These are phyloP conservation scores for Cephus pygmeus DNA, from an alignment of 2,888 invertebrate genomes.

Conservation along the genomic window DNA sequence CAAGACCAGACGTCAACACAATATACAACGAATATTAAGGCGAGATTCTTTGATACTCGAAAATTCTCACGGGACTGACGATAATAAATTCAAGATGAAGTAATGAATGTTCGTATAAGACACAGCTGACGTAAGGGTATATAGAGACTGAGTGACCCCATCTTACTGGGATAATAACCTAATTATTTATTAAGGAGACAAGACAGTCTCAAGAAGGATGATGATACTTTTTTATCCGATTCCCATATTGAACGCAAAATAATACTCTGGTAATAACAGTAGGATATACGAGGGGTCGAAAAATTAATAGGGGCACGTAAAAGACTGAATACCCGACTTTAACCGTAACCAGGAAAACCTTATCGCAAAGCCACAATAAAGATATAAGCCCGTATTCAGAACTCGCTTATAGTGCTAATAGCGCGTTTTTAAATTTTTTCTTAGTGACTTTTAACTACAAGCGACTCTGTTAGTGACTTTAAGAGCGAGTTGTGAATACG, in stretches of 20 bases:
- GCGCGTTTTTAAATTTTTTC: too few species aligned
- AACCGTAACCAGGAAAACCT: background rate
- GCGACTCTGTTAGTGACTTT: too few species aligned
- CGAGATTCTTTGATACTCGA: background rate
- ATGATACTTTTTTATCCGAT: background rate
- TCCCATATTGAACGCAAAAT: background rate
- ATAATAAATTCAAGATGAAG: background rate
- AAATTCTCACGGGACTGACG: background rate
- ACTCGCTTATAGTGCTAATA: too few species aligned
- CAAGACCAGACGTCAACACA: background rate
- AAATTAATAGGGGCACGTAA: background rate
- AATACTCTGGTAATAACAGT: background rate
- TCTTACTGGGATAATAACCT: background rate
- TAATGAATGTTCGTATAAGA: background rate
- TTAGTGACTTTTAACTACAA: too few species aligned
- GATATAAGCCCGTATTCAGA: background rate
- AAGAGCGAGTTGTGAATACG: too few species aligned
- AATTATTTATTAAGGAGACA: background rate
- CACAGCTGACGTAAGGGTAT: background rate
- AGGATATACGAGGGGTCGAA: background rate
- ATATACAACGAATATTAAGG: background rate
- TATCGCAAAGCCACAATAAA: background rate
- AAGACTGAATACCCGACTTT: background rate
- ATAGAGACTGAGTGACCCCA: background rate
- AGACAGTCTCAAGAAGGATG: background rate